Percentiles rank a stretch among this genome's conserved stretches.
Evolutionary conservation across 2,113 vertebrate species (phyloP).

Genomic region (Rynchops niger): DNA sequence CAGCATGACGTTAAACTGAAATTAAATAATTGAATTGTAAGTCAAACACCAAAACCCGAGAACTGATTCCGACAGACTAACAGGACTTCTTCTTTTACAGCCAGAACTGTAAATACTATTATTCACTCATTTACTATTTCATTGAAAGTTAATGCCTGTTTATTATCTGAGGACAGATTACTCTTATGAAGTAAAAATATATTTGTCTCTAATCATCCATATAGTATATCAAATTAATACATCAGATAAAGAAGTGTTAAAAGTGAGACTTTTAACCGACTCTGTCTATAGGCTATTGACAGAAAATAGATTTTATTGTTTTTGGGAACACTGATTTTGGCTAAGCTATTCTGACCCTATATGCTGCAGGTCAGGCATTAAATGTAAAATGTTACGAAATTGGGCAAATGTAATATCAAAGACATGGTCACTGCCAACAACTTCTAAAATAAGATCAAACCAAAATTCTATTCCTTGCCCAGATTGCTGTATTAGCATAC

Average conservation of each 20-base stretch:
- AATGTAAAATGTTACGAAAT: too few relatives aligned
- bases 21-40: neutral
- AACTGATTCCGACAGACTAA: neutral
- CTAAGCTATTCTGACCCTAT: slow-evolving; percentile 6
- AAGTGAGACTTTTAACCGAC: slow-evolving; percentile 26
- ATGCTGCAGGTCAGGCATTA: slow-evolving; percentile 29
- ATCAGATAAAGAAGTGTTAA: slow-evolving; percentile 4
- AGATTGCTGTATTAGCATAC: slow-evolving; percentile 38
- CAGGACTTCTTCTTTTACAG: neutral
- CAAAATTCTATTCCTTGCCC: slow-evolving; percentile 22
- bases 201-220: slow-evolving; percentile 4
- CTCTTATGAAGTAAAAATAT: neutral
- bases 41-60: neutral
- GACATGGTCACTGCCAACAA: slow-evolving; percentile 37
- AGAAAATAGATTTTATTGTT: slow-evolving; percentile 42
- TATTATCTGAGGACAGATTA: neutral
- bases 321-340: slow-evolving; percentile 23
- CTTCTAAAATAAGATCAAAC: slow-evolving; percentile 35
- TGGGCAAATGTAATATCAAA: too few relatives aligned
- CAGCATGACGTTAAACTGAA: neutral
- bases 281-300: slow-evolving; percentile 19
- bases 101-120: neutral
- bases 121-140: neutral
- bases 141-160: neutral
- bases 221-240: neutral